Percentiles rank a stretch among this genome's conserved stretches.
These are phyloP conservation scores for Tonatia bakeri DNA, from an alignment of 2,113 vertebrate species.

Conservation along the genomic window DNA sequence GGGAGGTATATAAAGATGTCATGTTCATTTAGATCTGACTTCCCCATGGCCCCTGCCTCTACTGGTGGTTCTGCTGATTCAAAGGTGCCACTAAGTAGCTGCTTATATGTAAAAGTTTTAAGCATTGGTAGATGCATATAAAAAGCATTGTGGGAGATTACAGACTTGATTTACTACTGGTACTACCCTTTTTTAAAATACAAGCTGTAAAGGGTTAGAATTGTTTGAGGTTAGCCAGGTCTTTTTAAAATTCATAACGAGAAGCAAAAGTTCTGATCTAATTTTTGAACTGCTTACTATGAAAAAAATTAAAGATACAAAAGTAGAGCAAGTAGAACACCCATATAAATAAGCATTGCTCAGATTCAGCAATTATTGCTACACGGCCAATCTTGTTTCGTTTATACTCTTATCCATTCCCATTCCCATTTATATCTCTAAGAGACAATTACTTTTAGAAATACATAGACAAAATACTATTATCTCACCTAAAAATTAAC, in stretches of 20 bases:
- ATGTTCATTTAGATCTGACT: background rate
- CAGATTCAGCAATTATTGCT: background rate
- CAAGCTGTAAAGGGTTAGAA: background rate
- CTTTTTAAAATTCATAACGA: constrained; percentile 28
- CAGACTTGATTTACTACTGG: constrained; percentile 8
- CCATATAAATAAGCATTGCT: background rate
- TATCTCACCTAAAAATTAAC: background rate
- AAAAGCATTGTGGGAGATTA: background rate
- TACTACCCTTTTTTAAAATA: constrained; percentile 9
- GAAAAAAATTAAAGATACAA: background rate
- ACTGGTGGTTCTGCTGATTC: background rate
- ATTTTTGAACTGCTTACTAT: background rate
- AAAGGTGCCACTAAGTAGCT: background rate
- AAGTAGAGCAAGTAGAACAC: background rate
- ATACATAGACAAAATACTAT: background rate
- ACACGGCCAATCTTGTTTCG: background rate
- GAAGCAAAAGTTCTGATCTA: background rate
- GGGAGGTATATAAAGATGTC: background rate
- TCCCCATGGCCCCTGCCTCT: background rate
- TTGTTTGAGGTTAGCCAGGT: background rate
- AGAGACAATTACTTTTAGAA: background rate
- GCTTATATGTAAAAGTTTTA: background rate
- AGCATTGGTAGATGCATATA: background rate
- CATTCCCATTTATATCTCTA: background rate
- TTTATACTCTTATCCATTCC: background rate